These are phyloP conservation scores for Oegoconia quadripuncta DNA, from an alignment of 2,888 invertebrate genomes.

Conservation along the genomic window DNA sequence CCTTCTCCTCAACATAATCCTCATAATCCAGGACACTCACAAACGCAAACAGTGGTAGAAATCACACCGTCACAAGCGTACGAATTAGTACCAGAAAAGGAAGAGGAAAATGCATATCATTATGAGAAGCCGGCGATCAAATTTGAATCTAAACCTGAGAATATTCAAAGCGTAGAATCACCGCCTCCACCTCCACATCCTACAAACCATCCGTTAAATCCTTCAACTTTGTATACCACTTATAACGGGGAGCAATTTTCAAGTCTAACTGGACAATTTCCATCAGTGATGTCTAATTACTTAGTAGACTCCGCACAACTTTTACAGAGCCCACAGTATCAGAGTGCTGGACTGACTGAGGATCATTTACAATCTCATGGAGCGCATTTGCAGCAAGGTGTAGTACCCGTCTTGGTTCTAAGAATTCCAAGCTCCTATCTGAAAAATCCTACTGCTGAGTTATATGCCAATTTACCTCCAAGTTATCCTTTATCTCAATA, in stretches of 20 bases:
- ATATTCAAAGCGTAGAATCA: conserved; percentile 37
- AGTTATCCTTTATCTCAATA: conserved; percentile 74
- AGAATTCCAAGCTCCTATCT: conserved; percentile 79
- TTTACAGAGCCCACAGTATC: conserved; percentile 65
- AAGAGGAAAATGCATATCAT: conserved; percentile 48
- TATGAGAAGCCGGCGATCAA: conserved; percentile 51
- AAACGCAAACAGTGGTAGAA: conserved; percentile 69
- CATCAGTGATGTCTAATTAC: conserved; percentile 68
- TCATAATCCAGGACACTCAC: conserved; percentile 20
- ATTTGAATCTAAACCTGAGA: conserved; percentile 44
- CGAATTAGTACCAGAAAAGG: conserved; percentile 58
- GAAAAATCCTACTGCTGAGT: conserved; percentile 67
- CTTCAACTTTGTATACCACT: conserved; percentile 65
- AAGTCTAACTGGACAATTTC: conserved; percentile 65
- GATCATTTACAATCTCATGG: conserved; percentile 64
- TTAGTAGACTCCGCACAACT: conserved; percentile 66
- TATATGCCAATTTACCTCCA: conserved; percentile 77
- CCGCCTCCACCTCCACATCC: conserved; percentile 34
- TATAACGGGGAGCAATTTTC: conserved; percentile 69
- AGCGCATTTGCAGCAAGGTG: conserved; percentile 54
- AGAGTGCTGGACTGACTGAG: conserved; percentile 69
- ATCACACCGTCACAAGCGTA: conserved; percentile 80
- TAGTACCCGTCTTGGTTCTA: conserved; percentile 79
- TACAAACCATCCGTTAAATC: conserved; percentile 22
- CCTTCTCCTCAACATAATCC: conserved; percentile 25